Base-by-base conservation (phyloP, 2,113 vertebrate genomes). In the Grammomys dolichurus region DNA sequence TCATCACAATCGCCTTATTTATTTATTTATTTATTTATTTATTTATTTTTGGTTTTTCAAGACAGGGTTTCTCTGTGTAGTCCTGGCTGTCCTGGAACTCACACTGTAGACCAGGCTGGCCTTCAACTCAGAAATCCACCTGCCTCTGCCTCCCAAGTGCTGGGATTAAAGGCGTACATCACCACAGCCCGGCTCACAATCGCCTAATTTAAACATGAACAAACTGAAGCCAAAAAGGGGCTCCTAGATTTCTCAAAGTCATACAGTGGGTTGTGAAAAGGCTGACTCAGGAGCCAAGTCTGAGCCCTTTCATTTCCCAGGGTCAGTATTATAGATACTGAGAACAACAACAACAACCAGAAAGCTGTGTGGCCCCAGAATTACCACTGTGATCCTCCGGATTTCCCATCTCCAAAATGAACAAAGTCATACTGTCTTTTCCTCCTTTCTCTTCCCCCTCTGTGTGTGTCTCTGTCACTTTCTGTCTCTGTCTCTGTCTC, bases 391-490 rank as follows among this genome's bases (percentile, higher is more conserved):
- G 10, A 51, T 12, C 22, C 51, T 89, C 67, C 3, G 43, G 9
- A 51, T 40, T 69, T 67, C 40, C 54, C 43, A 43, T 72, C 85
- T 88, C 48, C 72, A 69, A 87, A 96, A 93, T 24, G 84, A 91
- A 46, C 46, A 60, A 75, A 75, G 60, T 54, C 22, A 28, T 81
- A 31, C 2, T 16, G 26, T 81, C 10, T 40, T 46, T 4, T 51
- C 26, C 2, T 48, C 26, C 7, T 24, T 43, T 26, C 12, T 4
- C 26, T 77, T 28, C 8, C 63, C 8, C 26, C 63, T 9, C 63
- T 28, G 3, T 65, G 26, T 28, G 63, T 65, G 63, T 65, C 24
- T 65, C 22, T 63, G 60, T 63, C 26, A 12, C 26, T 65, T 3
- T 65, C 65, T 12, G 10, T 14, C 28, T 69, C 65, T 12, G 26